Conservation (phyloP, 2,888 invertebrate genomes). For the Drosophila kuntzei region DNA sequence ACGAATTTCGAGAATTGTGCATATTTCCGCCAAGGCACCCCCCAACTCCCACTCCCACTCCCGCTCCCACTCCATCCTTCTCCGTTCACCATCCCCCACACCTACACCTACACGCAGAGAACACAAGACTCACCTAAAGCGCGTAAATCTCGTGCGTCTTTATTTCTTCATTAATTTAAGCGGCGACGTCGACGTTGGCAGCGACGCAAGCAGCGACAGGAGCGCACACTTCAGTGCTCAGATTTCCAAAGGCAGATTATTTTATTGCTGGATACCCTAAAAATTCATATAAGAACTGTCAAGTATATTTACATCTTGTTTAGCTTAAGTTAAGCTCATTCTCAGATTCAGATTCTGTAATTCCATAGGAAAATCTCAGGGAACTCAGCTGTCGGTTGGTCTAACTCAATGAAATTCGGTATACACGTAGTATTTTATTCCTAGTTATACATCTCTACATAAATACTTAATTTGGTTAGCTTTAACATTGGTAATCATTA, state of each 20-base stretch:
- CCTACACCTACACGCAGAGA: slow-evolving; percentile 3
- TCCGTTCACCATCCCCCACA: background rate
- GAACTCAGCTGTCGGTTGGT: background rate
- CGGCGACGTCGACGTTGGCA: slow-evolving; percentile 51
- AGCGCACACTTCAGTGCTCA: slow-evolving; percentile 66
- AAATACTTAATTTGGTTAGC: background rate
- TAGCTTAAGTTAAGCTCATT: background rate
- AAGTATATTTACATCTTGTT: background rate
- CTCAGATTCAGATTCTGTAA: background rate
- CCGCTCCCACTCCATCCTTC: background rate
- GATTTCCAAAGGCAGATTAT: slow-evolving; percentile 82
- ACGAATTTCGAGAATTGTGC: slow-evolving; percentile 72
- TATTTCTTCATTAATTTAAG: slow-evolving; percentile 84
- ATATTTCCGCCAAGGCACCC: slow-evolving; percentile 61
- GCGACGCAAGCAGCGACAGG: slow-evolving; percentile 28
- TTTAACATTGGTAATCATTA: background rate
- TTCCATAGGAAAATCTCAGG: background rate
- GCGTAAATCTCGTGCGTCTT: slow-evolving; percentile 79
- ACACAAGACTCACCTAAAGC: slow-evolving; percentile 57
- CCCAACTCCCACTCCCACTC: slow-evolving; percentile 1
- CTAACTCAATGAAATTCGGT: background rate
- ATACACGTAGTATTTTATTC: background rate
- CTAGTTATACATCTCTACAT: background rate
- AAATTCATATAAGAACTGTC: background rate
- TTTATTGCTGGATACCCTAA: slow-evolving; percentile 54